Percentiles rank a stretch among this genome's conserved stretches.
Conservation (phyloP, 2,797 vertebrate genomes). For the Menidia menidia region DNA sequence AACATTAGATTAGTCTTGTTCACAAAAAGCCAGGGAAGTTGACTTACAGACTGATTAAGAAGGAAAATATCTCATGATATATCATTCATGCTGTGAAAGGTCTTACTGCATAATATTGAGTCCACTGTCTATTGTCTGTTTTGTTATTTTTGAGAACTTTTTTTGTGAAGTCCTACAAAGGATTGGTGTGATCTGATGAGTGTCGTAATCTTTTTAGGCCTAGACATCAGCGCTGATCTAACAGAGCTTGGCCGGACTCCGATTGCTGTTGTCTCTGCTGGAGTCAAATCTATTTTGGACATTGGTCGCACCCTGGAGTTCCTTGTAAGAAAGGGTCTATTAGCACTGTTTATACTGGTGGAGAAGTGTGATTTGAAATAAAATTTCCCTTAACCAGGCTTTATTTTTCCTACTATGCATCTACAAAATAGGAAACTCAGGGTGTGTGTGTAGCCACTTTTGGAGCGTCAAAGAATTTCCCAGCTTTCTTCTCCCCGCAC, state of each 20-base stretch:
- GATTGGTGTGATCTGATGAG: neutral
- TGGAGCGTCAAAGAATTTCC: conserved; percentile 86
- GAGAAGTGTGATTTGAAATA: neutral
- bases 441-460: conserved; percentile 91
- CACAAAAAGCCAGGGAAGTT: neutral
- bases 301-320: conserved; percentile 92
- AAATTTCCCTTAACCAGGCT: neutral
- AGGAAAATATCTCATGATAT: neutral
- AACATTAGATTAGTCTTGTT: too few species aligned
- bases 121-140: neutral
- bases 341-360: neutral
- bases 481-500: conserved; percentile 88
- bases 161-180: neutral
- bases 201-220: conserved; percentile 70
- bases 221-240: conserved; percentile 93
- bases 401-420: neutral
- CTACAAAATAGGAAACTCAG: conserved; percentile 86
- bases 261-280: conserved; percentile 89
- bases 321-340: conserved; percentile 80
- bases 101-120: neutral
- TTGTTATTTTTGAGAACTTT: neutral
- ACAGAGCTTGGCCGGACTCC: conserved; percentile 92
- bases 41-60: neutral
- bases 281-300: conserved; percentile 92
- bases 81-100: neutral